Base-by-base conservation (phyloP, 1,140 invertebrate genomes). In the Eufriesea mexicana region DNA sequence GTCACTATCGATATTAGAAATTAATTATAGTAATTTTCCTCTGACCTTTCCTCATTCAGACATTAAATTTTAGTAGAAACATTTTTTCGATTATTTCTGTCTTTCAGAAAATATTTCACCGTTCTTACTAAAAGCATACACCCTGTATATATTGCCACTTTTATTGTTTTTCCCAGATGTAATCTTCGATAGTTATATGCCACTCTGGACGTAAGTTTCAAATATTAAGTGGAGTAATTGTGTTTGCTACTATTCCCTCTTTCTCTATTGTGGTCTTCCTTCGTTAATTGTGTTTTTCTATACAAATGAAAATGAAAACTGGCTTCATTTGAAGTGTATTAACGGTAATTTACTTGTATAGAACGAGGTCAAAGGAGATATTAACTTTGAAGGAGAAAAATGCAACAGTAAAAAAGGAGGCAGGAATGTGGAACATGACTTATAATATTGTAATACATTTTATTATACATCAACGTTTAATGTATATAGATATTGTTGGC, bases 271-370 rank as follows among this genome's bases (percentile, higher is more conserved):
- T 25, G 20, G 23, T 51, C 45, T 70, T 49, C 16, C 25, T 25
- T 47, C n/a, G n/a, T 71, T 71, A 54, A 71, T 28, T 16, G 70
- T 6, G 10, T 77, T 51, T 47, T 66, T 64, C 66, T 66, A 47
- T 28, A 59, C 2, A 20, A 42, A 59, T 7, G 61, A 67, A 77
- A 66, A 45, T 77, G 54, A 45, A 67, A 77, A 67, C 75, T 12
- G 45, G 42, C 35, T 54, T 5, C 28, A 42, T 67, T 67, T 45
- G 28, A 18, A 42, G 42, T 51, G 10, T 10, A 77, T 77, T 77
- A 77, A 77, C 35, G 35, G 8, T n/a, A 66, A 66, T 77, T 47
- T 64, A 49, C 20, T 66, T 62, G 55, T 54, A 59, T 45, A 35
- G 35, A 67, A 77, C 25, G 7, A 64, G 49, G 35, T 12, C 28